Evolutionary conservation across 1,140 invertebrate genomes (phyloP), one percentile per base, ranked within the genome.

Genomic region (Drosophila navojoa): DNA sequence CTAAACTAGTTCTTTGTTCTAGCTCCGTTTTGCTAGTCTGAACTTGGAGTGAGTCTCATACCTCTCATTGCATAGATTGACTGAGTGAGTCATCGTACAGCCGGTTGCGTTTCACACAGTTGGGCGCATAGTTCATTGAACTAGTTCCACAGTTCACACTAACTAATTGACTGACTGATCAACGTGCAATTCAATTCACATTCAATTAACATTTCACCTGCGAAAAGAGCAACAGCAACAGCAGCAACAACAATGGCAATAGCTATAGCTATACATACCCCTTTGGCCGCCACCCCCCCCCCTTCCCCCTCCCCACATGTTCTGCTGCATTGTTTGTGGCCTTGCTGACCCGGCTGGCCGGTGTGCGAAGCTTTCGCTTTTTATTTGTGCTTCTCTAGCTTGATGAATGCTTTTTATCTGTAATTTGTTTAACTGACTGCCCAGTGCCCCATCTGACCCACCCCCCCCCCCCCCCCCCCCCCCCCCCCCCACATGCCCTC

Each of bases 161-260:
- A 57, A 53, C 57, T 57, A 57, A 63, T 71, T 63, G 60, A 50
- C 52, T 63, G 60, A 42, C 52, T 70, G 59, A 70, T 70, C 60
- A 49, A 40, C 67, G 29, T n/a, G 16, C 40, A 68, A 38, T 50
- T 68, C 69, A 72, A 72, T 72, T 72, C 70, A 60, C 70, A 68
- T 67, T 55, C 63, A 72, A 72, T 72, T 68, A 69, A 69, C 71
- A 69, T 73, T 73, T 73, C 64, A 73, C 64, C 71, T 73, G 71
- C 62, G 49, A 66, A 66, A 58, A 64, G 61, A 42, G n/a, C 13
- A 27, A 38, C 27, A 15, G n/a, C 27, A 25, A 54, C 15, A 5
- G 42, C 7, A 38, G 10, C 42, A 44, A 15, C 40, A 42, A 11
- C 38, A 40, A 40, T 7, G 13, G 13, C 40, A 42, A 42, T 5